Percentiles rank a stretch among this genome's conserved stretches.
phyloP scores from a whole-genome alignment of 1,140 invertebrate species.

The Lepidurus couesii region DNA sequence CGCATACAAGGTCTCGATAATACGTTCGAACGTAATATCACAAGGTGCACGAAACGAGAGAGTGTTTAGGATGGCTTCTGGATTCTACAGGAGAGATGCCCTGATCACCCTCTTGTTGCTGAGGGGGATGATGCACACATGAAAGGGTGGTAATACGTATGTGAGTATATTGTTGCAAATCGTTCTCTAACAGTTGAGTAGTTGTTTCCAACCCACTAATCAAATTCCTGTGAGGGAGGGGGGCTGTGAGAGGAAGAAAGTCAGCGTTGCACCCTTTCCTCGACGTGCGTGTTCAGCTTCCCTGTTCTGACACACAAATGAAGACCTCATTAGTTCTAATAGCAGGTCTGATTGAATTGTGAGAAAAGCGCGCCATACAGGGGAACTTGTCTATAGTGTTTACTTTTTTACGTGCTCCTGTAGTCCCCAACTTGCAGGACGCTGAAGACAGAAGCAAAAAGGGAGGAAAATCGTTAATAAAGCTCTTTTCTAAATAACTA shows the following conservation, averaged over 20 bases:
- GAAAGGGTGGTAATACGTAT: background rate
- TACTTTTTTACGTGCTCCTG: background rate
- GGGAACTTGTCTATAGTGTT: background rate
- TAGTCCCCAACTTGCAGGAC: background rate
- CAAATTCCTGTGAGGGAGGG: background rate
- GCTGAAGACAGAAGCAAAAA: background rate
- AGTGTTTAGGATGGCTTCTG: background rate
- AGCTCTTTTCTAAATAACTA: background rate
- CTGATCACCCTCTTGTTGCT: constrained; percentile 18
- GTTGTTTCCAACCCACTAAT: constrained; percentile 19
- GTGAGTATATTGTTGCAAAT: constrained; percentile 13
- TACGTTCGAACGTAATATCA: background rate
- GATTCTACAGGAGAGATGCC: background rate
- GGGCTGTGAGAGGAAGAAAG: background rate
- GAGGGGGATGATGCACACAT: background rate
- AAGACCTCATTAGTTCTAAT: constrained; percentile 19
- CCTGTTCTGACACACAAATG: constrained; percentile 16
- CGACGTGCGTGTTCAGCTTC: background rate
- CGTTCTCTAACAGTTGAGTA: constrained; percentile 8
- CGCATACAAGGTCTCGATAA: too few relatives aligned
- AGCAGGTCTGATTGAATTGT: constrained; percentile 19
- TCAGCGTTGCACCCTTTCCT: constrained; percentile 9
- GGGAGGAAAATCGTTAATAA: background rate
- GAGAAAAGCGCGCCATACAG: background rate
- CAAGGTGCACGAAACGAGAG: background rate